A percentile compares a stretch with the other conserved stretches of the same genome.
Evolutionary conservation across 2,888 invertebrate species (phyloP).

Genomic region (Seira musarum): DNA sequence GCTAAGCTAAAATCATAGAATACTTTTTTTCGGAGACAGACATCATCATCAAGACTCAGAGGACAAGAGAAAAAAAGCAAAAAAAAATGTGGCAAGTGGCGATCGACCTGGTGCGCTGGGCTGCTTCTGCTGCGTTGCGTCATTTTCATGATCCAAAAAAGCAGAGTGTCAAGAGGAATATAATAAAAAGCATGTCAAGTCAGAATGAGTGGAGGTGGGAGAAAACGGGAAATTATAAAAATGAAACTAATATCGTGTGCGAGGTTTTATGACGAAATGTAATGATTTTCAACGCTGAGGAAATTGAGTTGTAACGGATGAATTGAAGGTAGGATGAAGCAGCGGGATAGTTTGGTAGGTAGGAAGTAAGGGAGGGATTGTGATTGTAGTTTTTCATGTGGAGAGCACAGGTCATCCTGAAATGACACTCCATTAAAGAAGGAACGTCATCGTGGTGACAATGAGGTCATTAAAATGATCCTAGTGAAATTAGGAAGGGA

Average conservation of each 20-base stretch:
- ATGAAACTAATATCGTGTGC: slow-evolving; percentile 10
- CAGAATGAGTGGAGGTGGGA: slow-evolving; percentile 2
- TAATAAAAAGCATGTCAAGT: slow-evolving; percentile 34
- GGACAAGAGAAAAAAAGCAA: no score
- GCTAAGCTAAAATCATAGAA: slow-evolving; percentile 33
- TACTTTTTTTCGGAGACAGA: not conserved
- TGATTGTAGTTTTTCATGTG: not conserved
- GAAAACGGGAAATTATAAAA: slow-evolving; percentile 8
- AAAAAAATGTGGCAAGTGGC: no score
- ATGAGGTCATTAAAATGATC: not conserved
- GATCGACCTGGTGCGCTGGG: no score
- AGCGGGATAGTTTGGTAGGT: slow-evolving; percentile 33
- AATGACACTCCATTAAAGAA: slow-evolving; percentile 53
- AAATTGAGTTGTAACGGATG: slow-evolving; percentile 48
- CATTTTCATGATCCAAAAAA: not conserved
- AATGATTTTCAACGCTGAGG: slow-evolving; percentile 15
- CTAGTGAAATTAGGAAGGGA: not conserved
- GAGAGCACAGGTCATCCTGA: slow-evolving; percentile 46
- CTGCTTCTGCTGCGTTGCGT: not conserved
- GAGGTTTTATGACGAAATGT: slow-evolving; percentile 8
- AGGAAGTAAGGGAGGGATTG: not conserved
- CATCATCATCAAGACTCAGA: slow-evolving; percentile 32
- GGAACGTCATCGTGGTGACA: not conserved
- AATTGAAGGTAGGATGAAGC: slow-evolving; percentile 27
- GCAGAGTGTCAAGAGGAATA: not conserved